Base-by-base conservation (phyloP, 2,888 invertebrate species). In the Dicyrtomina minuta region DNA sequence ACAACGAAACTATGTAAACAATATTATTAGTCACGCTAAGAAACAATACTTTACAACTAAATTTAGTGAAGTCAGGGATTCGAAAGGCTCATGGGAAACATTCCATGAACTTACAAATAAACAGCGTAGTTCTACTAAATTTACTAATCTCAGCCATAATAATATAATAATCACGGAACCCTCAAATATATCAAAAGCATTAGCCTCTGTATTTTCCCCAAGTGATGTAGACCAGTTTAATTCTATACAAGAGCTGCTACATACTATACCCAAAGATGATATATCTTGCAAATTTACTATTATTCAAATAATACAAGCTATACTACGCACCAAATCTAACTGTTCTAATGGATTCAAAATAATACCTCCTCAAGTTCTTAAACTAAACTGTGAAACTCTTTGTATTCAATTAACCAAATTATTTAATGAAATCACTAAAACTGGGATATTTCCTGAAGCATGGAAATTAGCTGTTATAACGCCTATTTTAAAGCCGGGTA, bases 11-110 rank as follows among this genome's bases (percentile, higher is more conserved):
- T 12, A 39, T n/a, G 17, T 39, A 3, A 59, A 59, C 6, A 15
- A 10, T 41, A 5, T 41, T 5, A 33, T 58, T 6, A 33, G n/a
- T 10, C 2, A 26, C 2, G 58, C 58, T 6, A 58, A 58, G 24
- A 58, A 58, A 58, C 12, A 58, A n/a, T 58, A 58, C 17, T 58
- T n/a, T 27, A 22, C n/a, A n/a, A 58, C 27, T 26, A 58, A 58
- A 27, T 58, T 58, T n/a, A 58, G n/a, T n/a, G n/a, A n/a, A n/a
- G n/a, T n/a, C n/a, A n/a, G n/a, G n/a, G n/a, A n/a, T n/a, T n/a
- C n/a, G n/a, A n/a, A n/a, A n/a, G 33, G 33, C 6, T 2, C 17
- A 4, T 58, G 33, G 58, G 17, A 58, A 26, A 33, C 27, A 2
- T 58, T n/a, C n/a, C 17, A 12, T 13, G 58, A 58, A 15, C 27